Conservation (phyloP, 1,140 invertebrate species). For the Musca vetustissima region DNA sequence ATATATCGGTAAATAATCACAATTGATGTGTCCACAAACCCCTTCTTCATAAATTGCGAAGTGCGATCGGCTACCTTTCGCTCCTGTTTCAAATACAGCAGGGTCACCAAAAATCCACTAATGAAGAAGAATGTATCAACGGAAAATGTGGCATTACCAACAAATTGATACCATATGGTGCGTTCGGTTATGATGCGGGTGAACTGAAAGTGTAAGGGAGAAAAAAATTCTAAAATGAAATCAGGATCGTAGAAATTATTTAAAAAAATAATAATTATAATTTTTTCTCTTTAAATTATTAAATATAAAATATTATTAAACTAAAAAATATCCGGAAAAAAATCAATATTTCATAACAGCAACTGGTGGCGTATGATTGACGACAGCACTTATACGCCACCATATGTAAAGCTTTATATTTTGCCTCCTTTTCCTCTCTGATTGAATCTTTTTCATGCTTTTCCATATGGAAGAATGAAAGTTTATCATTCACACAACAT, state of each 20-base stretch:
- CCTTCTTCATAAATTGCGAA: constrained; percentile 48
- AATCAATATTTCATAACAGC: too few species aligned
- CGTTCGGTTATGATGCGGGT: constrained; percentile 73
- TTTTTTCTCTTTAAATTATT: too few species aligned
- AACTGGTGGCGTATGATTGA: too few species aligned
- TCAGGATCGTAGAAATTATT: too few species aligned
- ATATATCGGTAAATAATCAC: constrained; percentile 70
- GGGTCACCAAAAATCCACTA: constrained; percentile 76
- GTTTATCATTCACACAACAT: too few species aligned
- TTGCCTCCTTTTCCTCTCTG: neutral
- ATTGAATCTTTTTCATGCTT: too few species aligned
- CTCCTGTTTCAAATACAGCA: constrained; percentile 68
- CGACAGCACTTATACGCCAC: too few species aligned
- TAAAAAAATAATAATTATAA: neutral
- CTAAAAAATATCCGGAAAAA: too few species aligned
- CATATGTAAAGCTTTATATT: neutral
- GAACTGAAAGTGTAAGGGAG: constrained; percentile 58
- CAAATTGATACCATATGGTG: constrained; percentile 79
- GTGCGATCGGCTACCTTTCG: constrained; percentile 38
- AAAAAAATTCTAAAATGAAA: constrained; percentile 23
- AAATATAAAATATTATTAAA: too few species aligned
- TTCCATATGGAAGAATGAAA: too few species aligned
- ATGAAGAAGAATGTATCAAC: constrained; percentile 93
- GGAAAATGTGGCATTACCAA: constrained; percentile 86
- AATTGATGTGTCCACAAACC: constrained; percentile 59